phyloP scores from a whole-genome alignment of 1,140 invertebrate genomes.

The Danaus melanippus region DNA sequence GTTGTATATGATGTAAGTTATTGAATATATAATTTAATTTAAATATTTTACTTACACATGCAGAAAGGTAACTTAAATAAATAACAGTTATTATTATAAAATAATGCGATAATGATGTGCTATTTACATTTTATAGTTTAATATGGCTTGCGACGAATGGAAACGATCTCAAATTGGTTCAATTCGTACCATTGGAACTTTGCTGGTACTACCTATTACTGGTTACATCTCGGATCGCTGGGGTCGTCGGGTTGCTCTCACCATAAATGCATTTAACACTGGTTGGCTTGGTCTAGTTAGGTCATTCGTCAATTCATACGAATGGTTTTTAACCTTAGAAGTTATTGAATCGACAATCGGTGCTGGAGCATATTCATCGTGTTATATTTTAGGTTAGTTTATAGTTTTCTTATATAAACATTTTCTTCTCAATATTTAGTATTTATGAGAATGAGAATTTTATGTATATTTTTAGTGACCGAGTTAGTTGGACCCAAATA shows the following conservation, averaged over 20 bases:
- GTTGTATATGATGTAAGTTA: conserved; percentile 61
- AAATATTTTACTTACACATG: no score
- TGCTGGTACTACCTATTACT: conserved; percentile 79
- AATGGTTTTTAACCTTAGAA: conserved; percentile 77
- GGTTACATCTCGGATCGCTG: conserved; percentile 78
- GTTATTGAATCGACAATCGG: conserved; percentile 76
- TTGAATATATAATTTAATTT: not conserved
- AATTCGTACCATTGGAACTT: conserved; percentile 79
- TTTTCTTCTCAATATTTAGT: not conserved
- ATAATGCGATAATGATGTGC: no score
- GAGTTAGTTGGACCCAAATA: conserved; percentile 83
- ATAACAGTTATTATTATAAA: no score
- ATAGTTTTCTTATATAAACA: not conserved
- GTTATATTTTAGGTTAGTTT: conserved; percentile 59
- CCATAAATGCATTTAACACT: conserved; percentile 74
- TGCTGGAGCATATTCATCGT: conserved; percentile 61
- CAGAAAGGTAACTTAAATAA: no score
- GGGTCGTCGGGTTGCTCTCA: conserved; percentile 77
- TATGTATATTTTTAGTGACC: conserved; percentile 71
- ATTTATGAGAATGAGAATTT: conserved; percentile 26
- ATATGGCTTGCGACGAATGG: conserved; percentile 74
- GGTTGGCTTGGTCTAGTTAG: conserved; percentile 76
- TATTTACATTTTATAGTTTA: conserved; percentile 41
- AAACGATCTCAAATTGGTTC: conserved; percentile 80
- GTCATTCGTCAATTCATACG: conserved; percentile 78